Evolutionary conservation across 2,797 vertebrate species (phyloP).

Genomic region (Clarias fuscus): DNA sequence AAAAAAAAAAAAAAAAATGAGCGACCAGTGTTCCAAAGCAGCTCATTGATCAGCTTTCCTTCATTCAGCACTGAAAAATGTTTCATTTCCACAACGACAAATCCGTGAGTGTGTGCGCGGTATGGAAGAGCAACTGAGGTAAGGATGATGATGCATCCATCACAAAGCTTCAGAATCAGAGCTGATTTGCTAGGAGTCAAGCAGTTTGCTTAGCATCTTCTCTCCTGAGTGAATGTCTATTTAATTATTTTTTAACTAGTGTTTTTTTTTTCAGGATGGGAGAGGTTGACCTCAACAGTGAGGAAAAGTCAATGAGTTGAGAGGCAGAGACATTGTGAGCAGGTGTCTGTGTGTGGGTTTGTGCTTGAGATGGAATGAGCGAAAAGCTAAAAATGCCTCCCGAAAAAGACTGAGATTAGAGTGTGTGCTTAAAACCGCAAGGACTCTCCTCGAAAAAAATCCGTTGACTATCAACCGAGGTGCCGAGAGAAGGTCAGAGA

Average conservation of each 20-base stretch:
- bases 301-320: conserved; percentile 22
- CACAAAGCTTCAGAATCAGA: conserved; percentile 15
- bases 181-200: conserved; percentile 5
- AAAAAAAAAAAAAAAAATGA: background rate
- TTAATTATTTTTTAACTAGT: background rate
- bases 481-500: conserved; percentile 11
- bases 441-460: background rate
- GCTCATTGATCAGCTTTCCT: conserved; percentile 57
- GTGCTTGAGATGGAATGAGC: conserved; percentile 28
- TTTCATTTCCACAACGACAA: conserved; percentile 9
- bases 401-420: background rate
- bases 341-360: conserved; percentile 37
- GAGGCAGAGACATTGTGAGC: conserved; percentile 25
- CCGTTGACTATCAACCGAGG: background rate
- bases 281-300: conserved; percentile 20
- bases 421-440: conserved; percentile 19
- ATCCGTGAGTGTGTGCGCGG: conserved; percentile 24
- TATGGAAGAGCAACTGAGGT: conserved; percentile 35
- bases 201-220: conserved; percentile 24
- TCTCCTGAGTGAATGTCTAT: conserved; percentile 37
- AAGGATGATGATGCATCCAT: conserved; percentile 15
- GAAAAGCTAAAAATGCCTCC: background rate
- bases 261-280: background rate
- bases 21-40: conserved; percentile 61
- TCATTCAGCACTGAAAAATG: conserved; percentile 16